Conservation (phyloP, 1,140 invertebrate species). For the Nixonia krombeini region DNA sequence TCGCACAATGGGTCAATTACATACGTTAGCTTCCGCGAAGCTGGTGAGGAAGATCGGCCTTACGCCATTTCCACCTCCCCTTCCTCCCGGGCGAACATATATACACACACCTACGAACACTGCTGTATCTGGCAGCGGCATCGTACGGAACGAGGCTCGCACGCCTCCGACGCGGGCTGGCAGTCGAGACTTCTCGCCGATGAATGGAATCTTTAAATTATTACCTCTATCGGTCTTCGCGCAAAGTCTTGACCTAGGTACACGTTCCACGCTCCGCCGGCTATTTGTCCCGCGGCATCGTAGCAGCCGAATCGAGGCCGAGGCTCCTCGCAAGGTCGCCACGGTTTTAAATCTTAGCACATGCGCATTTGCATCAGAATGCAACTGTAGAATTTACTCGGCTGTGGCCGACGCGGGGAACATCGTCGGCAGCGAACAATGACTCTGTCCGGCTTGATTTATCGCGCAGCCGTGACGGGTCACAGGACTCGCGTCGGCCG, state of each 20-base stretch:
- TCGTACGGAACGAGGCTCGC: slow-evolving; percentile 12
- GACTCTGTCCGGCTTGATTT: background rate
- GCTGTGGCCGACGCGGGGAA: background rate
- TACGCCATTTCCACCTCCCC: slow-evolving; percentile 25
- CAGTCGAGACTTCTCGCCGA: slow-evolving; percentile 16
- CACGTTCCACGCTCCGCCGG: background rate
- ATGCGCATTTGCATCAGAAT: slow-evolving; percentile 4
- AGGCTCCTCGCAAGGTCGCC: slow-evolving; percentile 3
- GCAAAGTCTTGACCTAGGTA: slow-evolving; percentile 43
- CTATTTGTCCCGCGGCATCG: background rate
- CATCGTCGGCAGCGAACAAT: background rate
- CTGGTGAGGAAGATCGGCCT: slow-evolving; percentile 43
- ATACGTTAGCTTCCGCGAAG: slow-evolving; percentile 59
- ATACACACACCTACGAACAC: slow-evolving; percentile 42
- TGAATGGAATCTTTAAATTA: slow-evolving; percentile 54
- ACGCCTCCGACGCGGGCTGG: slow-evolving; percentile 2
- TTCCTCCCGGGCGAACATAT: no score
- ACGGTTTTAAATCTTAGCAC: background rate
- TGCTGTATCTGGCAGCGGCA: slow-evolving; percentile 43
- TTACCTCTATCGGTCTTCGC: slow-evolving; percentile 38
- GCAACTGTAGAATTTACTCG: background rate
- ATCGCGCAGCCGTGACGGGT: background rate
- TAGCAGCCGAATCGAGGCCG: slow-evolving; percentile 4
- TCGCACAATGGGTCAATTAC: slow-evolving; percentile 70
- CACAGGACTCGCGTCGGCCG: background rate